Evolutionary conservation across 2,797 vertebrate species (phyloP), one percentile per base, ranked within the genome.

Genomic region (Pseudomugil gertrudae): DNA sequence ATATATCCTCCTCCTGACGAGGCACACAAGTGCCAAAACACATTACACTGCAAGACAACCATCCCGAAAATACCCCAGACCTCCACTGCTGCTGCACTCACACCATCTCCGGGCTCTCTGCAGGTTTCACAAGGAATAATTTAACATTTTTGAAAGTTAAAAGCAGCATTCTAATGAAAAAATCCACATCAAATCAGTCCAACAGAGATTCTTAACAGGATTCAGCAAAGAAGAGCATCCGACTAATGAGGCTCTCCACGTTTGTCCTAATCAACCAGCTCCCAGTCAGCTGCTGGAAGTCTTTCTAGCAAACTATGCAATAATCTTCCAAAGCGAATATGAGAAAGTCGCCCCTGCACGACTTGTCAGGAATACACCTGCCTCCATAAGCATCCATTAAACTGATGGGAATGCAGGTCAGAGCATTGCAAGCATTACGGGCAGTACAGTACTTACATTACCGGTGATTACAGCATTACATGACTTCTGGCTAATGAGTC

Each of bases 11-110:
- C 68, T 57, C 58, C 72, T 45, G 73, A 83, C 73, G 24, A 83
- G 77, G 84, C 84, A 76, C 80, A 70, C 69, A 55, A 83, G 72
- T 65, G 80, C 85, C 85, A 85, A 83, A 85, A 66, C 84, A 73
- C 84, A 84, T 87, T 81, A 86, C 32, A 63, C 73, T 71, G 78
- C 72, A 58, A 71, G 70, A 87, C 80, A 78, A 76, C 53, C 78
- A 68, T 72, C 83, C 77, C 72, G 73, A 86, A 45, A 86, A 80
- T 80, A 74, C 71, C 72, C 80, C 85, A 78, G 83, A 73, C 69
- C 78, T 78, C 74, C 63, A 68, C 53, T 11, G 47, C 69, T 61
- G 75, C 64, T 38, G 52, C 51, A 0, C 66, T 59, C 57, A 26
- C 78, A 54, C 70, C 9, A 27, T 58, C 74, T 72, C 66, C 54